These are phyloP conservation scores for Rhinella marina DNA, from an alignment of 2,797 vertebrate species.

Conservation along the genomic window DNA sequence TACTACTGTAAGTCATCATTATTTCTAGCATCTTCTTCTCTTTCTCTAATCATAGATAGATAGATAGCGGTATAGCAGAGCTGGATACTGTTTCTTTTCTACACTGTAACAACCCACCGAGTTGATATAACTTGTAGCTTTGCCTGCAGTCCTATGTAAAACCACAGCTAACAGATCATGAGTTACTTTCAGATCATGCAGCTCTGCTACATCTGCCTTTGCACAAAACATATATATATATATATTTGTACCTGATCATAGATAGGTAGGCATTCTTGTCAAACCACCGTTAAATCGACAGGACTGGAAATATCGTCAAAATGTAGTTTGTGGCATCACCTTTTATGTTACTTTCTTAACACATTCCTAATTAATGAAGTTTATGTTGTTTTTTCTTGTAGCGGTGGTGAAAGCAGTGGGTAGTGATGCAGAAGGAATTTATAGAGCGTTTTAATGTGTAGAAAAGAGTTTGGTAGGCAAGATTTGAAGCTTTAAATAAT, in stretches of 20 bases:
- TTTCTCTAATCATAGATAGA: too few relatives aligned
- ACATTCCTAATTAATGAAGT: neutral
- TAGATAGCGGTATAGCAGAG: neutral
- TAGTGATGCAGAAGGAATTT: neutral
- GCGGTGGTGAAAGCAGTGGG: neutral
- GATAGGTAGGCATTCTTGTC: neutral
- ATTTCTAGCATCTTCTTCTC: neutral
- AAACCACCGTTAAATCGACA: neutral
- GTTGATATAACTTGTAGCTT: neutral
- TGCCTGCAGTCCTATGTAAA: neutral
- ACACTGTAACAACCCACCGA: neutral
- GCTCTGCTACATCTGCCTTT: neutral
- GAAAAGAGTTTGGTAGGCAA: conserved; percentile 11
- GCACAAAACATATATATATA: neutral
- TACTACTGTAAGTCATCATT: conserved; percentile 77
- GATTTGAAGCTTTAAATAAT: conserved; percentile 70
- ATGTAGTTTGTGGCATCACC: neutral
- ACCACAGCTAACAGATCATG: neutral
- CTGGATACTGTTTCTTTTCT: neutral
- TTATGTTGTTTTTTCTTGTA: neutral
- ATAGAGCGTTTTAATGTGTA: conserved; percentile 19
- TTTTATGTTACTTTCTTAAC: neutral
- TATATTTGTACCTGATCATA: neutral
- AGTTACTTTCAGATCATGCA: neutral
- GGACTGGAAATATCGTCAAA: neutral